These are phyloP conservation scores for Marasmarcha lunaedactyla DNA, from an alignment of 2,888 invertebrate genomes.

Conservation along the genomic window DNA sequence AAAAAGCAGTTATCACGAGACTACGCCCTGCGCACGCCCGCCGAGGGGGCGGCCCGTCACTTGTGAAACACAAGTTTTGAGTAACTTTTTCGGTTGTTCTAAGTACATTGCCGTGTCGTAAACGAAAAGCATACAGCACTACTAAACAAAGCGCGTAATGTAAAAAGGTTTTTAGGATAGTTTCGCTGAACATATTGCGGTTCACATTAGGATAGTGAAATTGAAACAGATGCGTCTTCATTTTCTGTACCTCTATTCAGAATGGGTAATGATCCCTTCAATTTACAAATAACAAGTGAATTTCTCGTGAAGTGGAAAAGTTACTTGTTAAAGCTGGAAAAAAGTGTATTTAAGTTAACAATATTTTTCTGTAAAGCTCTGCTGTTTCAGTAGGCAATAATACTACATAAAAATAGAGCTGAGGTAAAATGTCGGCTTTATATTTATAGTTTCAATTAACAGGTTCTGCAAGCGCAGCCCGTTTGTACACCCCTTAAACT, in stretches of 20 bases:
- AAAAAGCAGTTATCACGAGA: slow-evolving; percentile 63
- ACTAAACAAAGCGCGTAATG: slow-evolving; percentile 21
- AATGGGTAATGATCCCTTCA: slow-evolving; percentile 21
- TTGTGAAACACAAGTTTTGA: slow-evolving; percentile 29
- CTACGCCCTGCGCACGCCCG: slow-evolving; percentile 27
- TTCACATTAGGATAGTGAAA: slow-evolving; percentile 7
- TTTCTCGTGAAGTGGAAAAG: background rate
- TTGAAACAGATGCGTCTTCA: slow-evolving; percentile 28
- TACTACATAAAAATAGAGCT: slow-evolving; percentile 36
- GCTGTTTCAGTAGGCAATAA: slow-evolving; percentile 28
- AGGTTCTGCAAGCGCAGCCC: slow-evolving; percentile 37
- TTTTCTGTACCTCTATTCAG: slow-evolving; percentile 21
- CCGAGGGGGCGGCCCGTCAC: slow-evolving; percentile 13
- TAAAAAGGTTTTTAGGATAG: slow-evolving; percentile 7
- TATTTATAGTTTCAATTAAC: slow-evolving; percentile 67
- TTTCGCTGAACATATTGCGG: background rate
- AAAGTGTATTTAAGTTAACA: slow-evolving; percentile 1
- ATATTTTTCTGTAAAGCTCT: slow-evolving; percentile 3
- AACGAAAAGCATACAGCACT: slow-evolving; percentile 22
- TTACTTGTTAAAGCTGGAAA: background rate
- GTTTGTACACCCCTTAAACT: slow-evolving; percentile 21
- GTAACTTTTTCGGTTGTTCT: slow-evolving; percentile 38
- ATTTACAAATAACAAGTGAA: slow-evolving; percentile 2
- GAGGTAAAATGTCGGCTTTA: slow-evolving; percentile 40
- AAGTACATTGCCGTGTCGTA: slow-evolving; percentile 41